Evolutionary conservation across 2,888 invertebrate genomes (phyloP), one percentile per base, ranked within the genome.

Genomic region (Synergus gifuensis): DNA sequence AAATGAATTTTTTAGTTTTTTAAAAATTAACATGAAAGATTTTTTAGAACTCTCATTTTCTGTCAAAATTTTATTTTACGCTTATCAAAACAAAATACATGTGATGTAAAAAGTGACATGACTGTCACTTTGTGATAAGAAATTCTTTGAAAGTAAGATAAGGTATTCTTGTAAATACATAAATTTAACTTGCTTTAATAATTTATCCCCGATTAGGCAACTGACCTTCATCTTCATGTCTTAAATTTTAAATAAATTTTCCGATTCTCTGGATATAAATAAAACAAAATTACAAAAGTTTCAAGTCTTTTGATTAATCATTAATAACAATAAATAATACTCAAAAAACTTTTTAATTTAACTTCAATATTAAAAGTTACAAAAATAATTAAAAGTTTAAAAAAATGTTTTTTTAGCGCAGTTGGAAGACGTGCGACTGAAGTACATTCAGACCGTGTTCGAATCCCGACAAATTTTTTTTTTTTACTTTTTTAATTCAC

Each of bases 121-220:
- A n/a, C 8, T 54, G 18, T 18, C 54, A 18, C 18, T 9, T 58
- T 58, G n/a, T 49, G 69, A 69, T 69, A 69, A 69, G 49, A 28
- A 69, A 69, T 36, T 69, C 49, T 69, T 69, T 46, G 7, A 7
- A 44, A 49, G 49, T 9, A 44, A 69, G 69, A 69, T 69, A 69
- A 69, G 16, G 28, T 49, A 28, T 49, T 49, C 49, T 69, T 69
- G 69, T 69, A 69, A 49, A 69, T 16, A 69, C 14, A 44, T 14
- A 18, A 42, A 44, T 5, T 69, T 49, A 49, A 28, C 46, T 46
- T 2, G n/a, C 9, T 9, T 58, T 3, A 58, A 58, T 9, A 18
- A 58, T 18, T 18, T 18, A 58, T 58, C 16, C 54, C 9, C 18
- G n/a, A 18, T 58, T 58, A 18, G 54, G 18, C 18, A 9, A 54